Percentiles rank a stretch among this genome's conserved stretches.
Evolutionary conservation across 2,888 invertebrate genomes (phyloP).

Genomic region (Nomada hirtipes): DNA sequence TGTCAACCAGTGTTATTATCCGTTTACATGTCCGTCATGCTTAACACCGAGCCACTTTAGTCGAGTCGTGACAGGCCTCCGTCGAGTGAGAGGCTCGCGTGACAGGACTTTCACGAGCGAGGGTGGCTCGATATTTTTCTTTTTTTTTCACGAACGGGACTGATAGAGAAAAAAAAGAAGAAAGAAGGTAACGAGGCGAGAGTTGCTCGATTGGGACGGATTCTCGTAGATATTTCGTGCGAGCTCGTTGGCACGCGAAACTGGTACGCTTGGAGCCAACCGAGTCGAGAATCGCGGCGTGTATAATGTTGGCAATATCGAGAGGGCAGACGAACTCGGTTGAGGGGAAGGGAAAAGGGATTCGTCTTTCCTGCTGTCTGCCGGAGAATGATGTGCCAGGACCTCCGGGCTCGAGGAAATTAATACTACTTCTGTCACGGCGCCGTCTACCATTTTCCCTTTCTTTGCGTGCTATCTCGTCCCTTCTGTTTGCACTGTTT

Average conservation of each 20-base stretch:
- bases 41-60: conserved; percentile 1
- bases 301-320: conserved; percentile 52
- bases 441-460: conserved; percentile 57
- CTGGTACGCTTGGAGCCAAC: not conserved
- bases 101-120: conserved; percentile 22
- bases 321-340: conserved; percentile 27
- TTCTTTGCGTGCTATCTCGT: conserved; percentile 49
- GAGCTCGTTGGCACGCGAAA: not conserved
- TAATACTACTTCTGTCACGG: conserved; percentile 74
- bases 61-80: conserved; percentile 20
- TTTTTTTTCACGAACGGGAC: not conserved
- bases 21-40: conserved; percentile 26
- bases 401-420: conserved; percentile 73
- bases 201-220: not conserved
- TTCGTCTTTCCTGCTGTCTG: conserved; percentile 64
- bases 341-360: conserved; percentile 48
- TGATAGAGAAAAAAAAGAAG: not conserved
- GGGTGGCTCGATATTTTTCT: not conserved
- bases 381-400: conserved; percentile 68
- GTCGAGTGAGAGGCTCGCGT: not conserved
- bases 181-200: not conserved
- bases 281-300: not conserved
- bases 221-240: not conserved
- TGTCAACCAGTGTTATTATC: conserved; percentile 6
- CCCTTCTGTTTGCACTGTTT: conserved; percentile 65